Percentiles rank a stretch among this genome's conserved stretches.
Evolutionary conservation across 2,113 vertebrate species (phyloP).

Genomic region (Sinosuthora webbiana): DNA sequence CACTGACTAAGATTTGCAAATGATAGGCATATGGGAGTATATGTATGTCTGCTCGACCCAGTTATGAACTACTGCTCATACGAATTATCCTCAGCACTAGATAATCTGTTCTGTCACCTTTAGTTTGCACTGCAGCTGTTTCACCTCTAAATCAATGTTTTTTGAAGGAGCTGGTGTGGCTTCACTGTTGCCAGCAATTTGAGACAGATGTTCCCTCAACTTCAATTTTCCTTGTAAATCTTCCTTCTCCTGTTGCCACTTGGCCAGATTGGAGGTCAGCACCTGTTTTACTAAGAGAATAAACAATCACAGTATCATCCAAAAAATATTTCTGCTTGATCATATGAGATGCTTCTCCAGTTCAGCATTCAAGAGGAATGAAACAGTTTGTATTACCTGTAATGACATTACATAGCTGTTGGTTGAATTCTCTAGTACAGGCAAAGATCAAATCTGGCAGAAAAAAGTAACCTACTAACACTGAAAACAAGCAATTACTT

Average conservation of each 20-base stretch:
- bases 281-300: conserved; percentile 73
- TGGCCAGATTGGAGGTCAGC: conserved; percentile 82
- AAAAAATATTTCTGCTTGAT: neutral
- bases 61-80: neutral
- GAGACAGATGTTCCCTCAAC: conserved; percentile 72
- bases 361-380: neutral
- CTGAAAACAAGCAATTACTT: neutral
- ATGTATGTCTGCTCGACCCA: neutral
- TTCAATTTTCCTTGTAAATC: conserved; percentile 81
- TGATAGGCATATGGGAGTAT: neutral
- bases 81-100: neutral
- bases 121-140: conserved; percentile 87
- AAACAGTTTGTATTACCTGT: neutral
- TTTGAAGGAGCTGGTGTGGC: conserved; percentile 68
- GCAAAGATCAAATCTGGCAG: neutral
- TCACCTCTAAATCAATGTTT: conserved; percentile 82
- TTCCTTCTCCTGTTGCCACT: conserved; percentile 84
- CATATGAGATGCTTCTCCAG: neutral
- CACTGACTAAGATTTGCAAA: neutral
- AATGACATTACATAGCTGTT: neutral
- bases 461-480: neutral
- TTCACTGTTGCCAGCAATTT: conserved; percentile 59
- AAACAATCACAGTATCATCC: neutral
- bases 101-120: conserved; percentile 80
- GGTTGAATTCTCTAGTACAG: neutral